Base-by-base conservation (phyloP, 2,888 invertebrate genomes). In the Cephus pygmeus region DNA sequence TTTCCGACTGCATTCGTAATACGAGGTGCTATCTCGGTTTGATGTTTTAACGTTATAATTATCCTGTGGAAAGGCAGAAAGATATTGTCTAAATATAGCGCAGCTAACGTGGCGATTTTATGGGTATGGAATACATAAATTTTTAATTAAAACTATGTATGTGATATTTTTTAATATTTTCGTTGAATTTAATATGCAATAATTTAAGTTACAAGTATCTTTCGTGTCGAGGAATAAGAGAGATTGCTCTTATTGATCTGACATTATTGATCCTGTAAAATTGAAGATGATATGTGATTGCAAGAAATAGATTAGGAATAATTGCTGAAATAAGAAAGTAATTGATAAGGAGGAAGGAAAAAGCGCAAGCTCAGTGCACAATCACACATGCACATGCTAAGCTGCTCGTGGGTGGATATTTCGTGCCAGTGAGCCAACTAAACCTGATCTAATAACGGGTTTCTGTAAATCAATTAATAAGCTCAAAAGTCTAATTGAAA, bases 381-480 rank as follows among this genome's bases (percentile, higher is more conserved):
- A 75, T 75, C 78, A 79, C 79, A 69, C 88, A 87, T 87, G 87
- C 88, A 81, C 88, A 88, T 88, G 88, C 88, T 69, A 82, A 85
- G 81, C 83, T 83, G 83, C 84, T 86, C 83, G 73, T 76, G 33
- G 78, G 79, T 56, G 76, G 35, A 69, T 36, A 34, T 30, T 74
- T 34, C 23, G 23, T 35, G 34, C 74, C 74, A 71, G 76, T 69
- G 73, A 75, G 73, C 75, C 78, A 75, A 69, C 75, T 73, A 76
- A 73, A 76, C 73, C 73, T 78, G n/a, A 9, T 23, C 23, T 71
- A 71, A 71, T 71, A 23, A 56, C 56, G 56, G 56, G 56, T 56
- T 56, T 56, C 9, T 9, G 1, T 23, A 2, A 23, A 56, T 56
- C 56, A 23, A 56, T 56, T 56, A 56, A 23, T 56, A 56, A 56